A percentile compares a stretch with the other conserved stretches of the same genome.
phyloP scores from a whole-genome alignment of 2,113 vertebrate genomes.

The Prietella phreatophila region DNA sequence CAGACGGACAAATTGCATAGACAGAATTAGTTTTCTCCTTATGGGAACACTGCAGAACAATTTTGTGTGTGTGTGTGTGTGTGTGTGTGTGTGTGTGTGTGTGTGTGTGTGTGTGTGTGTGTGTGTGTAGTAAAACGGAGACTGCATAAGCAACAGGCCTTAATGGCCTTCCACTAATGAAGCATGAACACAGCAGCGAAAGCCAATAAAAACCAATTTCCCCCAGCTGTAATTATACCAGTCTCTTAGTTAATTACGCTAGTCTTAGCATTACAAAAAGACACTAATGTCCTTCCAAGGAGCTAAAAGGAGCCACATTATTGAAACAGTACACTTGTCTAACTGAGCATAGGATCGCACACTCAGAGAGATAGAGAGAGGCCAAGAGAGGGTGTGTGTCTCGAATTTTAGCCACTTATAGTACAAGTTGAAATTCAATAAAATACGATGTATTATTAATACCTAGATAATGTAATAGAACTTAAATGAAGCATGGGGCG shows the following conservation, averaged over 20 bases:
- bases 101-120: constrained; percentile 11
- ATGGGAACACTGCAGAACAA: constrained; percentile 8
- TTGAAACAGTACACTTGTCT: constrained; percentile 24
- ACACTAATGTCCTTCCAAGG: constrained; percentile 48
- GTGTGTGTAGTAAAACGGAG: constrained; percentile 14
- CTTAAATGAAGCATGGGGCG: background rate
- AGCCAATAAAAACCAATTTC: constrained; percentile 62
- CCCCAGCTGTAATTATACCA: constrained; percentile 59
- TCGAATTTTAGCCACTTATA: background rate
- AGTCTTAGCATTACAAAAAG: constrained; percentile 49
- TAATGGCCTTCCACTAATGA: constrained; percentile 60
- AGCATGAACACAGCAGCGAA: constrained; percentile 57
- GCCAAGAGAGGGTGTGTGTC: background rate
- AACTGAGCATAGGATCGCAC: background rate
- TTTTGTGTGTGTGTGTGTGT: background rate
- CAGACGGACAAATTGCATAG: constrained; percentile 17
- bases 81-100: background rate
- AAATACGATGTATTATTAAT: background rate
- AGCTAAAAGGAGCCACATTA: constrained; percentile 46
- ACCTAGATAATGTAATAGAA: background rate
- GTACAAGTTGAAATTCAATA: background rate
- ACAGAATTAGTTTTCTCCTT: constrained; percentile 8
- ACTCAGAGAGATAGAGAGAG: constrained; percentile 1
- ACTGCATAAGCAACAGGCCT: constrained; percentile 52
- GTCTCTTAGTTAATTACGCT: constrained; percentile 60